Evolutionary conservation across 2,888 invertebrate genomes (phyloP), one percentile per base, ranked within the genome.

Genomic region (Rugalucina vietnamica): DNA sequence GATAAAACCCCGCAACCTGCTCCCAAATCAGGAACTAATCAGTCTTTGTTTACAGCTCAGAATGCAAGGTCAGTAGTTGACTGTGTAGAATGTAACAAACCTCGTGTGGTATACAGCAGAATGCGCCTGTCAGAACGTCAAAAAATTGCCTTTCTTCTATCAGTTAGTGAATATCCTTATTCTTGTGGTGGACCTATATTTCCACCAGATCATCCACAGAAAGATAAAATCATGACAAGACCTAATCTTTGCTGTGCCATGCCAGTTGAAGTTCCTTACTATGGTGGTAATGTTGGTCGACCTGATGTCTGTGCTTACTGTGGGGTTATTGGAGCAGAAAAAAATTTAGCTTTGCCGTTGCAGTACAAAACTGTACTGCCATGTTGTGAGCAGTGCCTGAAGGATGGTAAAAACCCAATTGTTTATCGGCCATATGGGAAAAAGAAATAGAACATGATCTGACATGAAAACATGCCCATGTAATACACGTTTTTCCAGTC

Each of bases 281-380:
- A 74, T 18, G n/a, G 75, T 74, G 27, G 32, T n/a, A n/a, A 54
- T 14, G 5, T 74, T n/a, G 18, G 50, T 32, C 10, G 65, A 14
- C 65, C 27, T 32, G 1, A 49, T 54, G 27, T 39, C 12, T 74
- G 74, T 50, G 18, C 34, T 21, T 36, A 34, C 27, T 72, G 50
- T 37, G 74, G 74, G 12, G 14, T 1, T 27, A 32, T 18, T 49
- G 24, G 49, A 27, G 74, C 8, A n/a, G 1, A 1, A 43, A 5
- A 24, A n/a, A 49, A 74, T 29, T 27, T 18, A 21, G 1, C 21
- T 14, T 27, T 50, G 29, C 39, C 0, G 8, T 24, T 49, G n/a
- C 1, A 24, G 32, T 74, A 74, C 49, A 74, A 74, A 1, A 49
- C 50, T 24, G 74, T 74, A 18, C 32, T 74, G 12, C 74, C 74